Evolutionary conservation across 2,797 vertebrate species (phyloP).

Genomic region (Petrocephalus schoutedeni): DNA sequence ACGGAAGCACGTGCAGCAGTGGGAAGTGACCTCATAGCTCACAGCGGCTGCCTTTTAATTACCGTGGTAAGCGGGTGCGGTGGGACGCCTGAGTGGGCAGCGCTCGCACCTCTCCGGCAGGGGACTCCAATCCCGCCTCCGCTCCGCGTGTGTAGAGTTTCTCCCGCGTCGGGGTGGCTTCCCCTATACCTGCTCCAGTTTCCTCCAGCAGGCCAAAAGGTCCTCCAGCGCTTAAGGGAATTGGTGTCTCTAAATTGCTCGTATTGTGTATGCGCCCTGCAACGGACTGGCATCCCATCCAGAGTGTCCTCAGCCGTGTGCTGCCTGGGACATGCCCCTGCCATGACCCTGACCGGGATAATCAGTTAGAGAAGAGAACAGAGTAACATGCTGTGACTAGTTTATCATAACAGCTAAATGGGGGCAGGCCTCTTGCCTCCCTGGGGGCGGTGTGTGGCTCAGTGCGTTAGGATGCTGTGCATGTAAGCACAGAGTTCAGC

Average conservation of each 20-base stretch:
- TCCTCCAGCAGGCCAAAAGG: background rate
- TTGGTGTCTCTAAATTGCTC: background rate
- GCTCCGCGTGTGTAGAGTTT: background rate
- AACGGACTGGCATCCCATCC: background rate
- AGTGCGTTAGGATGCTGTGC: background rate
- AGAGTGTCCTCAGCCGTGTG: slow-evolving; percentile 4
- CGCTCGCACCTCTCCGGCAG: background rate
- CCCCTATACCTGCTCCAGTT: background rate
- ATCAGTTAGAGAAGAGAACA: background rate
- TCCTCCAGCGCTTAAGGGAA: background rate
- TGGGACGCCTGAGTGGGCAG: background rate
- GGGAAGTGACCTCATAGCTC: background rate
- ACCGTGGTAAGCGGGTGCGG: background rate
- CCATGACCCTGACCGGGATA: background rate
- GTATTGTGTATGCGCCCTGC: background rate
- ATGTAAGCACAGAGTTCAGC: too few relatives aligned
- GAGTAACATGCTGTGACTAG: slow-evolving; percentile 13
- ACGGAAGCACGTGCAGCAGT: background rate
- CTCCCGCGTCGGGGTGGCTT: background rate
- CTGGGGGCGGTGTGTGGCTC: background rate
- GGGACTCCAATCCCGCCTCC: background rate
- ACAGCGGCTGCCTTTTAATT: slow-evolving; percentile 17
- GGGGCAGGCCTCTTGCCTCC: background rate
- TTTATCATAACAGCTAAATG: background rate
- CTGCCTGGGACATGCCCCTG: slow-evolving; percentile 40